Evolutionary conservation across 2,797 vertebrate genomes (phyloP).

Genomic region (Brachyrhaphis roseni): DNA sequence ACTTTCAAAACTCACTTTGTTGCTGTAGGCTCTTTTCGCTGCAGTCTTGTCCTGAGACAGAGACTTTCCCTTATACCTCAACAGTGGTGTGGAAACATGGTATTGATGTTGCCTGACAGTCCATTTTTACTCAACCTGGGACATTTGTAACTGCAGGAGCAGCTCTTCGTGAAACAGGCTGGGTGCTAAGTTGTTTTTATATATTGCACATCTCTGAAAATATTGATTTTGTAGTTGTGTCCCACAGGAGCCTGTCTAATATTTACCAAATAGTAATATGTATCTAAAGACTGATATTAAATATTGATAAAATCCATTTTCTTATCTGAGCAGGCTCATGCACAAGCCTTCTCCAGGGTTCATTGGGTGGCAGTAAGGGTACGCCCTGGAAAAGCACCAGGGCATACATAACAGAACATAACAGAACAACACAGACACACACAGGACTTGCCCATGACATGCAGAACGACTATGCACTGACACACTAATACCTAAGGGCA

Average conservation of each 20-base stretch:
- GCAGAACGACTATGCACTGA: neutral
- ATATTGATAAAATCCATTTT: neutral
- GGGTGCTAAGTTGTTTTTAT: neutral
- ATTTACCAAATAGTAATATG: neutral
- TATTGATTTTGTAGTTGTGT: neutral
- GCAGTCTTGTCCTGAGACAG: slow-evolving; percentile 26
- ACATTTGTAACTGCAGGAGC: slow-evolving; percentile 40
- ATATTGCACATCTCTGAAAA: neutral
- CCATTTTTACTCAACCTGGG: slow-evolving; percentile 44
- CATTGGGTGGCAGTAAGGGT: neutral
- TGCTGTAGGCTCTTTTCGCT: slow-evolving; percentile 32
- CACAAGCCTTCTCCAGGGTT: neutral
- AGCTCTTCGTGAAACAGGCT: slow-evolving; percentile 18
- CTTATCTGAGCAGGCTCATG: neutral
- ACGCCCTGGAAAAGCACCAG: neutral
- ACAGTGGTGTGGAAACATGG: slow-evolving; percentile 42
- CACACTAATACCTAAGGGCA: neutral
- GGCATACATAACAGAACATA: neutral
- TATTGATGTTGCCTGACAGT: slow-evolving; percentile 49
- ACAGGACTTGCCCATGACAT: neutral
- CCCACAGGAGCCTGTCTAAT: neutral
- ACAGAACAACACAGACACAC: neutral
- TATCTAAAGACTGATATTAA: neutral
- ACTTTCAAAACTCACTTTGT: slow-evolving; percentile 60
- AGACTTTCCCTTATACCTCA: slow-evolving; percentile 25